Evolutionary conservation across 2,797 vertebrate species (phyloP).

Genomic region (Natrix natrix): DNA sequence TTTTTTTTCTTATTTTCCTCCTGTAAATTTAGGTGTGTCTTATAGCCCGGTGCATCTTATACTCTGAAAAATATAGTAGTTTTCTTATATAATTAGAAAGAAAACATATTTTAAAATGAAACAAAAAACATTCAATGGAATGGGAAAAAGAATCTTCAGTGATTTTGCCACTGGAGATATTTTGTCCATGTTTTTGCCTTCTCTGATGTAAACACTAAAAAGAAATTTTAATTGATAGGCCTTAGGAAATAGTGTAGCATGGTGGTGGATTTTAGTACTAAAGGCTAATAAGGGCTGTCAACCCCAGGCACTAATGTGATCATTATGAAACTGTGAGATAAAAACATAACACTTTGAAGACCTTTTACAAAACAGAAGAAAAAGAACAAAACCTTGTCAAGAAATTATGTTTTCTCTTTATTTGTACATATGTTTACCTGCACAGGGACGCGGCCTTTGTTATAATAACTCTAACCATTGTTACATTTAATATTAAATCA

Average conservation of each 20-base stretch:
- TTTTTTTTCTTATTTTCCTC: no score
- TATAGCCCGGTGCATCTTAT: no score
- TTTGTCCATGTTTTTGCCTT: slow-evolving; percentile 46
- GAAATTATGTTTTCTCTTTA: slow-evolving; percentile 42
- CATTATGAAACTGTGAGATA: slow-evolving; percentile 58
- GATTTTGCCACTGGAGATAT: slow-evolving; percentile 48
- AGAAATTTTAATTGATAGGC: slow-evolving; percentile 62
- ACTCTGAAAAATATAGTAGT: no score
- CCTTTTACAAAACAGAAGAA: slow-evolving; percentile 39
- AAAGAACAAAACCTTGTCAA: not conserved
- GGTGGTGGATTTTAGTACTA: slow-evolving; percentile 54
- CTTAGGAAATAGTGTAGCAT: slow-evolving; percentile 66
- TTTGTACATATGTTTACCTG: not conserved
- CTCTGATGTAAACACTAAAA: slow-evolving; percentile 59
- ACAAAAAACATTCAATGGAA: not conserved
- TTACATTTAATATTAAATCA: not conserved
- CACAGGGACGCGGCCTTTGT: not conserved
- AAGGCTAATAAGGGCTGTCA: slow-evolving; percentile 63
- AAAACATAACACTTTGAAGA: slow-evolving; percentile 51
- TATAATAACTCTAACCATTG: slow-evolving; percentile 29
- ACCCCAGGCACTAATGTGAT: slow-evolving; percentile 53
- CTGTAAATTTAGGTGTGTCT: no score
- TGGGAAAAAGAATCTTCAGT: slow-evolving; percentile 22
- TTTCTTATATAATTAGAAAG: slow-evolving; percentile 12
- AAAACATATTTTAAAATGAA: not conserved